phyloP scores from a whole-genome alignment of 2,113 vertebrate genomes.

The Antennarius striatus region DNA sequence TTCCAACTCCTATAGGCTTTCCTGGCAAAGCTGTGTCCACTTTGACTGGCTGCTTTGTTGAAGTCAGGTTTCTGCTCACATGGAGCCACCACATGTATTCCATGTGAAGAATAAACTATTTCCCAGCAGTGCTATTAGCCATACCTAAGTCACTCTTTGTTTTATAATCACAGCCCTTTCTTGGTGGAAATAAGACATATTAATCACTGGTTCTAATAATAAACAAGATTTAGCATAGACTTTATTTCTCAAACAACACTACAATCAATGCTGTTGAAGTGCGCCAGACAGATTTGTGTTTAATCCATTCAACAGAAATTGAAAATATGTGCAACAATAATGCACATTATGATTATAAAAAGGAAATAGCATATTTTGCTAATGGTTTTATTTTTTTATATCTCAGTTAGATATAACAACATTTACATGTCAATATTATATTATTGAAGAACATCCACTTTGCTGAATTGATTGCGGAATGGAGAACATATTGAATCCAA shows the following conservation, averaged over 20 bases:
- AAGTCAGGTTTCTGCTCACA: conserved; percentile 26
- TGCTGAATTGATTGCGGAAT: conserved; percentile 49
- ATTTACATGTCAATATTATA: conserved; percentile 45
- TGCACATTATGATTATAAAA: background rate
- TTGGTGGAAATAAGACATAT: conserved; percentile 42
- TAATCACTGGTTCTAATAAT: conserved; percentile 49
- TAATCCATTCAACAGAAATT: conserved; percentile 44
- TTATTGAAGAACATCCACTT: conserved; percentile 49
- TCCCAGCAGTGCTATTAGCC: conserved; percentile 39
- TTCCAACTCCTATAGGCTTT: conserved; percentile 30
- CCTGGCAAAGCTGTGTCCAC: conserved; percentile 15
- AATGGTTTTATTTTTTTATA: conserved; percentile 46
- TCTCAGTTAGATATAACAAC: conserved; percentile 29
- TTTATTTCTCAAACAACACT: conserved; percentile 16
- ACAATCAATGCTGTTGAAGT: conserved; percentile 30
- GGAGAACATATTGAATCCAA: conserved; percentile 33
- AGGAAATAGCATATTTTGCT: conserved; percentile 47
- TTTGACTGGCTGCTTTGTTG: conserved; percentile 50
- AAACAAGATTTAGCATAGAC: conserved; percentile 28
- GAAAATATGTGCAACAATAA: conserved; percentile 29
- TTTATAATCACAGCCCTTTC: conserved; percentile 43
- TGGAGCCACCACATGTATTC: background rate
- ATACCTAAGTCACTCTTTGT: conserved; percentile 41
- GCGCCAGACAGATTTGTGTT: conserved; percentile 31
- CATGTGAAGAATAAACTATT: conserved; percentile 41